phyloP scores from a whole-genome alignment of 2,797 vertebrate species.

The Poeciliopsis gracilis region DNA sequence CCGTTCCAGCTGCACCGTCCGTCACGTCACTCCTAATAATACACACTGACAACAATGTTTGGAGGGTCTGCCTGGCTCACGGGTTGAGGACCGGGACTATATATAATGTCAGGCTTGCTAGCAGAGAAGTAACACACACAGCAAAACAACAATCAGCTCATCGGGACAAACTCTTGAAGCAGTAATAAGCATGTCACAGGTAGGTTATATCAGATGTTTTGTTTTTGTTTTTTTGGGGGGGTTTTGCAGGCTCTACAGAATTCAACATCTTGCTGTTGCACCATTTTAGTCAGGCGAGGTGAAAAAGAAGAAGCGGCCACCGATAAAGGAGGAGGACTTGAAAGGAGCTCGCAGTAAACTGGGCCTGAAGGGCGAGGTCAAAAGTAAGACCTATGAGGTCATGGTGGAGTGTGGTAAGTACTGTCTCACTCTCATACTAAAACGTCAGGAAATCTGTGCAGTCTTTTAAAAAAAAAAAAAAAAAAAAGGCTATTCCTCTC shows the following conservation, averaged over 20 bases:
- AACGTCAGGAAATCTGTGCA: background rate
- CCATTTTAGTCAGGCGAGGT: conserved; percentile 75
- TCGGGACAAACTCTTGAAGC: conserved; percentile 20
- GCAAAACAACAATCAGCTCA: conserved; percentile 20
- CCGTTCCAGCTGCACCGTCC: conserved; percentile 54
- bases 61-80: conserved; percentile 54
- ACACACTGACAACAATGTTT: conserved; percentile 76
- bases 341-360: conserved; percentile 93
- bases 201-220: conserved; percentile 31
- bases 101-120: conserved; percentile 58
- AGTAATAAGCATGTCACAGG: conserved; percentile 78
- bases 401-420: conserved; percentile 93
- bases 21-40: conserved; percentile 80
- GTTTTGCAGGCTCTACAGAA: background rate
- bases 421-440: background rate
- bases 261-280: background rate
- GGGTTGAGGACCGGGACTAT: conserved; percentile 54
- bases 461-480: background rate
- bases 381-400: conserved; percentile 98
- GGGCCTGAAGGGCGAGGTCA: conserved; percentile 88
- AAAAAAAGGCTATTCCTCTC: background rate
- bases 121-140: conserved; percentile 39
- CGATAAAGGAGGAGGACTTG: conserved; percentile 93
- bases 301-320: conserved; percentile 93
- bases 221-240: too few species aligned